phyloP scores from a whole-genome alignment of 2,113 vertebrate species.

The Pseudonaja textilis region DNA sequence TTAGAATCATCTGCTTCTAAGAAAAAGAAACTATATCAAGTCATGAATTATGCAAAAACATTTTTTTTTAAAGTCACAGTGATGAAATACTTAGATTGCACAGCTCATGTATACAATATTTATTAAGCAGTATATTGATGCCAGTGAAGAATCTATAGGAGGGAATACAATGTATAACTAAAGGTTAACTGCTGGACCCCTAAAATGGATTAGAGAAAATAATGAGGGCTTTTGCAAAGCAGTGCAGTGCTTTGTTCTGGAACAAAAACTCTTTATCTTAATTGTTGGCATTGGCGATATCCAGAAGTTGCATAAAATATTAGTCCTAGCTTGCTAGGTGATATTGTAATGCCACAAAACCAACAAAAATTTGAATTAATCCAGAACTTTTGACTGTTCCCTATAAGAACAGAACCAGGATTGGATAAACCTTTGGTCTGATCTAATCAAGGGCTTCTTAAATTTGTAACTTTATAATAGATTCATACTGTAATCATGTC shows the following conservation, averaged over 20 bases:
- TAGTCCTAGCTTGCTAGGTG: background rate
- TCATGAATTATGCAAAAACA: background rate
- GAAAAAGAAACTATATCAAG: conserved; percentile 20
- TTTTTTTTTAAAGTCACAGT: conserved; percentile 16
- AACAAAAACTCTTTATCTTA: background rate
- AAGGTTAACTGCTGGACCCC: background rate
- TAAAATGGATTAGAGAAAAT: background rate
- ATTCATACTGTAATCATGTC: background rate
- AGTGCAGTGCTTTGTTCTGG: background rate
- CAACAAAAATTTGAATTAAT: background rate
- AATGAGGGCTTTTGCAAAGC: background rate
- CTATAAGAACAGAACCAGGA: background rate
- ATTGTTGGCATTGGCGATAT: background rate
- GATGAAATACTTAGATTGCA: background rate
- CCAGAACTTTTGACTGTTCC: background rate
- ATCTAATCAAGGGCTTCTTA: background rate
- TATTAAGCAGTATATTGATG: conserved; percentile 13
- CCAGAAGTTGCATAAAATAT: background rate
- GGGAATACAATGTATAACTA: background rate
- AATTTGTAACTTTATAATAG: background rate
- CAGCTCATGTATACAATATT: conserved; percentile 11
- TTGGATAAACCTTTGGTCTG: background rate
- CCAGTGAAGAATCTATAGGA: background rate
- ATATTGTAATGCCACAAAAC: background rate
- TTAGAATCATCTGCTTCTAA: conserved; percentile 33